A percentile compares a stretch with the other conserved stretches of the same genome.
Evolutionary conservation across 2,888 invertebrate genomes (phyloP).

Genomic region (Penaeus monodon): DNA sequence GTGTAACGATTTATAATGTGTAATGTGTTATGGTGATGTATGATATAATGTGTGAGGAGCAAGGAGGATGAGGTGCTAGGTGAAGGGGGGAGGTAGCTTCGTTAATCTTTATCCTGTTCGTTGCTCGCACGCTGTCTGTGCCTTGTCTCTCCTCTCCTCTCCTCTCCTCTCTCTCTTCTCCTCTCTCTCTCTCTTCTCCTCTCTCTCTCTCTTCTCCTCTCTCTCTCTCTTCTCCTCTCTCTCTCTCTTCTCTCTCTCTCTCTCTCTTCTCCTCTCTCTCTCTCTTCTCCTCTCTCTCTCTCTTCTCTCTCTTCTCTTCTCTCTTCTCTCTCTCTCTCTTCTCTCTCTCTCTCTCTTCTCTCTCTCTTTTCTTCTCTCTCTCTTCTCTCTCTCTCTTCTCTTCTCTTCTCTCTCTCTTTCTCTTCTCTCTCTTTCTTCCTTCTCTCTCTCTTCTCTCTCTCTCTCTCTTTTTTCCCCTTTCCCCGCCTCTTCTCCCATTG

Average conservation of each 20-base stretch:
- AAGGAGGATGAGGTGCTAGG: too few relatives aligned
- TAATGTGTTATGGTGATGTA: too few relatives aligned
- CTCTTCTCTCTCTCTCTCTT: too few relatives aligned
- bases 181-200: neutral
- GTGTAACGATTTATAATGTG: too few relatives aligned
- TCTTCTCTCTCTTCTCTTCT: neutral
- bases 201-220: neutral
- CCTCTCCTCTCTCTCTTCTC: neutral
- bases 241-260: neutral
- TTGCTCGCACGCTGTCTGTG: too few relatives aligned
- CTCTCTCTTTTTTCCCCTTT: neutral
- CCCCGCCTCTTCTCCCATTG: neutral
- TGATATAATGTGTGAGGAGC: too few relatives aligned
- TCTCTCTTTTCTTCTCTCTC: neutral
- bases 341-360: conserved; percentile 8
- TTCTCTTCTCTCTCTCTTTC: neutral
- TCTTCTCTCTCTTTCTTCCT: neutral
- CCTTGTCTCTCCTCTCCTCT: neutral
- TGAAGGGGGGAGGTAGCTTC: too few relatives aligned
- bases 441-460: neutral
- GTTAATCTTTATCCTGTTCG: too few relatives aligned
- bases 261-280: too few relatives aligned
- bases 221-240: neutral
- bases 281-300: neutral
- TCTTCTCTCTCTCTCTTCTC: neutral